Evolutionary conservation across 1,140 invertebrate genomes (phyloP).

Genomic region (Pemphigus obesinymphae): DNA sequence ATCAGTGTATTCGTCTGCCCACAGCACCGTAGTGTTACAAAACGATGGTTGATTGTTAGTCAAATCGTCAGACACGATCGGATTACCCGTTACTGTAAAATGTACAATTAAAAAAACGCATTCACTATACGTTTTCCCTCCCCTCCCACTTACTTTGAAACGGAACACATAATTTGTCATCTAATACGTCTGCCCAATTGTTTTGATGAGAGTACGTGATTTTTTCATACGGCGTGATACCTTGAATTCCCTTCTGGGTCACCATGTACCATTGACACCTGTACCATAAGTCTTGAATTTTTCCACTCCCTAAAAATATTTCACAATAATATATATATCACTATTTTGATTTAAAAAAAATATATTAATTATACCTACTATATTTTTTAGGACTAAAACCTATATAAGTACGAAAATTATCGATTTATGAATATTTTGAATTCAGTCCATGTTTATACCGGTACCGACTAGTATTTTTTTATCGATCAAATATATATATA

Average conservation of each 20-base stretch:
- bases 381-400: too few species aligned
- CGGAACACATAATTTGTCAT: constrained; percentile 48
- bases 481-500: not conserved
- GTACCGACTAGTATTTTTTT: too few species aligned
- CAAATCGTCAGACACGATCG: not conserved
- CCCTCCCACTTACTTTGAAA: constrained; percentile 47
- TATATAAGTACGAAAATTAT: too few species aligned
- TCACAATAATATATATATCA: not conserved
- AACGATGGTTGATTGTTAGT: not conserved
- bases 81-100: constrained; percentile 22
- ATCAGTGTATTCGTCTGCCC: not conserved
- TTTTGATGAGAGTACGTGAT: constrained; percentile 49
- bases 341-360: too few species aligned
- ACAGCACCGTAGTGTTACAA: not conserved
- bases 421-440: too few species aligned
- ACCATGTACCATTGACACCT: constrained; percentile 59
- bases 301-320: constrained; percentile 52
- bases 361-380: too few species aligned
- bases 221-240: constrained; percentile 56
- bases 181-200: constrained; percentile 47
- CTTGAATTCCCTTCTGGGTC: constrained; percentile 56
- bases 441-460: too few species aligned
- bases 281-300: constrained; percentile 57
- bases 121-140: too few species aligned
- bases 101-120: not conserved